A percentile compares a stretch with the other conserved stretches of the same genome.
Conservation (phyloP, 2,113 vertebrate genomes). For the Campylomormyrus tamandua region DNA sequence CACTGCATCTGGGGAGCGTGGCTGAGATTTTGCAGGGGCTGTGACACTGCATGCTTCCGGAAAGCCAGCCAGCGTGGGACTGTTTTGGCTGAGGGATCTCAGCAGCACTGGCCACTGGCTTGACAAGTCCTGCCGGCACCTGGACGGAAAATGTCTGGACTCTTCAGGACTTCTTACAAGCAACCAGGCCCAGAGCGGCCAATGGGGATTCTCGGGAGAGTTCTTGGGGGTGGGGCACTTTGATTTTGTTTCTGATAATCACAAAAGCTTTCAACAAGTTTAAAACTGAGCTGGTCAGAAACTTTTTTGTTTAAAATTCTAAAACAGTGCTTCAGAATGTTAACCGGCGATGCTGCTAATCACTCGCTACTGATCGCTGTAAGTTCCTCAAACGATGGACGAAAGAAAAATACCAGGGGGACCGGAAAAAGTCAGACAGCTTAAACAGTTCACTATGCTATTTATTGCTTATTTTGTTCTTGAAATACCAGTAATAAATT, state of each 20-base stretch:
- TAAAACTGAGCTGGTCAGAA: not conserved
- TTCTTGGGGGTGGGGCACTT: not conserved
- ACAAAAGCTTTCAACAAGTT: not conserved
- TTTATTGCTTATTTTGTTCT: not conserved
- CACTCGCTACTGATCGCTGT: not conserved
- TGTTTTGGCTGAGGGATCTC: not conserved
- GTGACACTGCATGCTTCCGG: not conserved
- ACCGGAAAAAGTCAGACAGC: too few species aligned
- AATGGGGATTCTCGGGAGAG: not conserved
- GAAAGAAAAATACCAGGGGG: too few species aligned
- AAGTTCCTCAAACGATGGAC: too few species aligned
- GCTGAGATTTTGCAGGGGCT: not conserved
- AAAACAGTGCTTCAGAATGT: not conserved
- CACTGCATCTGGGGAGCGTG: not conserved
- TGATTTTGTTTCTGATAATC: too few species aligned
- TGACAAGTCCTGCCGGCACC: not conserved
- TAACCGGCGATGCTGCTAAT: not conserved
- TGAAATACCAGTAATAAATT: not conserved
- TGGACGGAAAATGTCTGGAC: not conserved
- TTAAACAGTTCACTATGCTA: not conserved
- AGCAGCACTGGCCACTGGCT: not conserved
- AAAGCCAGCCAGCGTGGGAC: not conserved
- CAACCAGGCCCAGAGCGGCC: not conserved
- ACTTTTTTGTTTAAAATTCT: not conserved
- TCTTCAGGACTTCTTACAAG: not conserved